Conservation (phyloP, 2,797 vertebrate genomes). For the Enteromius unitaeniatus region DNA sequence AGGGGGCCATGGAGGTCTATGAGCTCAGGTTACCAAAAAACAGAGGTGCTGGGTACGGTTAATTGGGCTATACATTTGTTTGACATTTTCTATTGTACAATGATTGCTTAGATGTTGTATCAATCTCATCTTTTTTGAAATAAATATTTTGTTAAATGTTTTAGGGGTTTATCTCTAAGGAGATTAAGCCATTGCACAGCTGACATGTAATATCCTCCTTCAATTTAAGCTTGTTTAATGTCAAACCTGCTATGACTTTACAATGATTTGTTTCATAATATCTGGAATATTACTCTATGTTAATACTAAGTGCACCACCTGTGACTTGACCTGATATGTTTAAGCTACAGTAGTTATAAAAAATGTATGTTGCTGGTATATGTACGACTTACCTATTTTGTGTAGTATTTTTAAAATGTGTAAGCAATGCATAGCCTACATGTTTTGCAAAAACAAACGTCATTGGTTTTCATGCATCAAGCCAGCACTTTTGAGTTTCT, state of each 20-base stretch:
- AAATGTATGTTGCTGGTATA: background rate
- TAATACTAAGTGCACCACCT: constrained; percentile 2
- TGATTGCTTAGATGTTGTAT: background rate
- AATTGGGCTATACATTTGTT: background rate
- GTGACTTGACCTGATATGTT: constrained; percentile 9
- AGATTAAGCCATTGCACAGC: constrained; percentile 28
- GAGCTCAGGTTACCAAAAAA: background rate
- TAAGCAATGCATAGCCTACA: background rate
- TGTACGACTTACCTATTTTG: background rate
- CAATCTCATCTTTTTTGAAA: background rate
- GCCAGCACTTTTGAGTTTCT: background rate
- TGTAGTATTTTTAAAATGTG: background rate
- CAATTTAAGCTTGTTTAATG: constrained; percentile 23
- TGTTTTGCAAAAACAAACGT: background rate
- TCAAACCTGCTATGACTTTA: constrained; percentile 12
- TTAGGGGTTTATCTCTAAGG: background rate
- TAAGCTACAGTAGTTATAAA: constrained; percentile 3
- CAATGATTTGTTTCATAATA: constrained; percentile 31
- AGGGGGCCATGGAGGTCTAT: background rate
- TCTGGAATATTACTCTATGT: background rate
- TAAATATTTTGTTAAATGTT: background rate
- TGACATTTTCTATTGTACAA: background rate
- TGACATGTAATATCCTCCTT: constrained; percentile 4
- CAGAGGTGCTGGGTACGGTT: background rate
- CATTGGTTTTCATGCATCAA: background rate